phyloP scores from a whole-genome alignment of 2,797 vertebrate genomes.

The Amblyraja radiata region DNA sequence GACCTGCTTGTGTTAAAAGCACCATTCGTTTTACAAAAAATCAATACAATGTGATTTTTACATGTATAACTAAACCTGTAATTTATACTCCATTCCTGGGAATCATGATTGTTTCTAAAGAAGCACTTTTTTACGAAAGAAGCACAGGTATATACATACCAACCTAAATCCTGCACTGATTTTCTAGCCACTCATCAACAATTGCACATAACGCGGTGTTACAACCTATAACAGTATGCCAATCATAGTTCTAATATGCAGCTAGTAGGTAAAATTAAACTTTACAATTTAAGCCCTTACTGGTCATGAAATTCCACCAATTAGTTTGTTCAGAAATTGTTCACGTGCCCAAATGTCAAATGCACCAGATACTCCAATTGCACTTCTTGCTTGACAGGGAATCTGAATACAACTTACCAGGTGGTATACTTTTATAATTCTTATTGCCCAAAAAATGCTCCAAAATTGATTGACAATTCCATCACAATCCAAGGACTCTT shows the following conservation, averaged over 20 bases:
- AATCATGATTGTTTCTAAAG: background rate
- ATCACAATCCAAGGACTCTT: too few relatives aligned
- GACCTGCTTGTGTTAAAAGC: background rate
- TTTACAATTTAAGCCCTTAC: background rate
- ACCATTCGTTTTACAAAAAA: background rate
- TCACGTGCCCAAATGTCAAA: background rate
- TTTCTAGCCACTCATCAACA: background rate
- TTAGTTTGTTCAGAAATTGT: background rate
- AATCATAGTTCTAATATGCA: background rate
- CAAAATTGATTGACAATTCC: too few relatives aligned
- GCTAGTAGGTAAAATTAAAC: background rate
- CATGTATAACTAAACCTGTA: background rate
- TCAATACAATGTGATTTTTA: background rate
- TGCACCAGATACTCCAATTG: too few relatives aligned
- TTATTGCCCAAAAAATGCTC: too few relatives aligned
- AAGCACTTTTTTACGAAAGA: background rate
- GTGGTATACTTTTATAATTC: too few relatives aligned
- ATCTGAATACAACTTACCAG: too few relatives aligned
- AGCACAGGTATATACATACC: background rate
- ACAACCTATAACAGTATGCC: background rate
- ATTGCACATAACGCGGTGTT: too few relatives aligned
- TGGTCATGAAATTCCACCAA: background rate
- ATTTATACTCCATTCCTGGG: background rate
- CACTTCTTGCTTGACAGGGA: too few relatives aligned
- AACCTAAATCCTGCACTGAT: background rate